Percentiles rank a stretch among this genome's conserved stretches.
phyloP scores from a whole-genome alignment of 2,113 vertebrate species.

The Dromas ardeola region DNA sequence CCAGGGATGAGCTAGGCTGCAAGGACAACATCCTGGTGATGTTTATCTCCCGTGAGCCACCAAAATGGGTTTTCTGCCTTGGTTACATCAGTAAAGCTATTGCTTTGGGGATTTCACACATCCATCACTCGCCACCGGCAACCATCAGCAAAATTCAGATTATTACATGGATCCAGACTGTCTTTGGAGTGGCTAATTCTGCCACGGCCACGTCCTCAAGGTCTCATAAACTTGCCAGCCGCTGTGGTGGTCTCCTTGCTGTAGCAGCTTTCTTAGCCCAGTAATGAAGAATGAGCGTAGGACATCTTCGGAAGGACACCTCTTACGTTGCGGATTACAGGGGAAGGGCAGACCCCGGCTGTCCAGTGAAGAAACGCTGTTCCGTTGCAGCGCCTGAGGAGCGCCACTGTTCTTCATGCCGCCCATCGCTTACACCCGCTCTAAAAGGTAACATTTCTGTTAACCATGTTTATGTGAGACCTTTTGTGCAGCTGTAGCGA shows the following conservation, averaged over 20 bases:
- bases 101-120: not conserved
- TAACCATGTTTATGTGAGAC: fast-evolving
- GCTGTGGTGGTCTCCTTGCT: fast-evolving
- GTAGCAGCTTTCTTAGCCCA: not conserved
- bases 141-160: not conserved
- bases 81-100: not conserved
- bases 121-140: not conserved
- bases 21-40: not conserved
- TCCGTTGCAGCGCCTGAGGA: not conserved
- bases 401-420: not conserved
- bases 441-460: not conserved
- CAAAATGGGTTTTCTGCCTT: not conserved
- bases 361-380: not conserved
- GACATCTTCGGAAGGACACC: not conserved
- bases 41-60: not conserved
- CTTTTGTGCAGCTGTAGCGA: fast-evolving
- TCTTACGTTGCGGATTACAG: not conserved
- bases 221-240: not conserved
- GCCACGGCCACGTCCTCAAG: fast-evolving
- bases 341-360: not conserved
- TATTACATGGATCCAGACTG: not conserved
- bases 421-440: fast-evolving
- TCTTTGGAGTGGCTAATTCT: not conserved
- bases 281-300: not conserved
- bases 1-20: not conserved